phyloP scores from a whole-genome alignment of 2,888 invertebrate genomes.

The Theretra japonica region DNA sequence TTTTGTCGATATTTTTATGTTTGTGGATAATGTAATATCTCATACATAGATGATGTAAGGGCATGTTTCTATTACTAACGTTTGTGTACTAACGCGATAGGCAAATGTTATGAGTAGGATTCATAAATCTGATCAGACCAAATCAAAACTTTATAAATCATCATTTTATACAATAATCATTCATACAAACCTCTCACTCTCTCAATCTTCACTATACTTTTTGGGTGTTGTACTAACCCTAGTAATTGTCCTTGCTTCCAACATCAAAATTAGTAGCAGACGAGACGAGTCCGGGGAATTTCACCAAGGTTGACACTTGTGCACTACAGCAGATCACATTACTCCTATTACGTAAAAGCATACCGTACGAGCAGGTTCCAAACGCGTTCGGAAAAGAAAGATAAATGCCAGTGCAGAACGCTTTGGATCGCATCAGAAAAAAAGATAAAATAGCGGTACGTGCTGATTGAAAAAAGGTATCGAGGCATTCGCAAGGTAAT shows the following conservation, averaged over 20 bases:
- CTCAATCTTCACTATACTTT: not conserved
- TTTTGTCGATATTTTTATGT: not conserved
- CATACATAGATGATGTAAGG: not conserved
- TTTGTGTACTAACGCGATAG: no score
- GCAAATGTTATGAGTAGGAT: no score
- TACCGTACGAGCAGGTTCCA: no score
- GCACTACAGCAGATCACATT: not conserved
- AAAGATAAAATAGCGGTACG: not conserved
- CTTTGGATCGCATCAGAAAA: not conserved
- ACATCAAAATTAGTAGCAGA: not conserved
- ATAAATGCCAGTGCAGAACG: not conserved
- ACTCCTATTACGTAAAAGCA: not conserved
- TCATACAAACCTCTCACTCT: no score
- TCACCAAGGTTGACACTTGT: not conserved
- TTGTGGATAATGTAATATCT: not conserved
- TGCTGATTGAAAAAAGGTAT: slow-evolving; percentile 11
- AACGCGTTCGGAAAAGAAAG: not conserved
- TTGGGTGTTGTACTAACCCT: not conserved
- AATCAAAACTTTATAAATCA: no score
- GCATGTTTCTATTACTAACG: no score
- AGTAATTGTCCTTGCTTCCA: not conserved
- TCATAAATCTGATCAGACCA: no score
- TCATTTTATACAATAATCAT: no score
- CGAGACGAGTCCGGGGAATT: not conserved
- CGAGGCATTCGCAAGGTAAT: not conserved